Base-by-base conservation (phyloP, 2,888 invertebrate species). In the Perizoma flavofasciatum region DNA sequence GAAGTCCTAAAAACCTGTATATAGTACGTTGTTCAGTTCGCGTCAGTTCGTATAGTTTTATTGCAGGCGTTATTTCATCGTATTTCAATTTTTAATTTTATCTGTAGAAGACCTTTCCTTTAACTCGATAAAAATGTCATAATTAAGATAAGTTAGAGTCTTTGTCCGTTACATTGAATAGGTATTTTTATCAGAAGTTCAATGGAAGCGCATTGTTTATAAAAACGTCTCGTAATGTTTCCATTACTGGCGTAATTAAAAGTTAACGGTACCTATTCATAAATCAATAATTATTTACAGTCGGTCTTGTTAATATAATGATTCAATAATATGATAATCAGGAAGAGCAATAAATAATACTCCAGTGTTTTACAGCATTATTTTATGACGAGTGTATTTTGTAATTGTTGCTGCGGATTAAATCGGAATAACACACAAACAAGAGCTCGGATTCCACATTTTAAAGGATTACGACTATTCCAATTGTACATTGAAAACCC, bases 191-290 rank as follows among this genome's bases (percentile, higher is more conserved):
- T 75, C 68, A 7, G 62, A 72, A 50, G 63, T 66, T 62, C 59
- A 66, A 55, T 65, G 53, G 64, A 65, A 63, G 62, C 46, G 58
- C 50, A 63, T 51, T 65, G 64, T 70, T 69, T 61, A 61, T 65
- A 77, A 75, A 70, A 70, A 74, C 69, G 59, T 59, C 50, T 59
- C 37, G 46, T 60, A 76, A 78, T 77, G 68, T 66, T 66, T 65
- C 59, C 72, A 77, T 75, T 72, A 68, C 64, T 60, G 59, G 62
- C 68, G 67, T 78, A 79, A 82, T 82, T 81, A 79, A 83, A 81
- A 76, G 68, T 65, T 77, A 74, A 80, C 78, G 69, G 74, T 69
- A 37, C 37, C 37, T 41, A 70, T 69, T 60, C 65, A 82, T 83
- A 79, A 82, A 83, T 81, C 77, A 82, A 72, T 73, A 63, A 72